Percentiles rank a stretch among this genome's conserved stretches.
Evolutionary conservation across 53 echinoderm and acorn worm genomes (phyloP).

Genomic region (Echinarachnius parma): DNA sequence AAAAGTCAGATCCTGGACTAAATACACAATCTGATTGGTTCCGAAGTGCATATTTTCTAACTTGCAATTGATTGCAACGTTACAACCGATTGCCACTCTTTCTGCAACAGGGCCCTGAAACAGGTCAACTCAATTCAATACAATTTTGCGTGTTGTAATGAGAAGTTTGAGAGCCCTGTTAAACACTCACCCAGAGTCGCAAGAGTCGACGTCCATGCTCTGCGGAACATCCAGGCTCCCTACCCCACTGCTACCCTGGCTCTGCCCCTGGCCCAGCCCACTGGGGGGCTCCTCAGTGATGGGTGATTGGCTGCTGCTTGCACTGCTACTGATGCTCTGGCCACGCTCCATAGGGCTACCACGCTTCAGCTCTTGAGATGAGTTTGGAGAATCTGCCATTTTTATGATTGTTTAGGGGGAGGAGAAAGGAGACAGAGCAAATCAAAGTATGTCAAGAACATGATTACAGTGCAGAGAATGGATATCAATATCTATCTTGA

Average conservation of each 20-base stretch:
- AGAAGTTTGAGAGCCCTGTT: neutral
- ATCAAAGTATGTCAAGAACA: too few species aligned
- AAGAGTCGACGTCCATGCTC: constrained; percentile 81
- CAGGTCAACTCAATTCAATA: too few species aligned
- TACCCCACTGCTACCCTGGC: constrained; percentile 44
- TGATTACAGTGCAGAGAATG: too few species aligned
- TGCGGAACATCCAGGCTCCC: constrained; percentile 75
- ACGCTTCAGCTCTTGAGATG: constrained; percentile 3
- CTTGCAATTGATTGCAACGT: too few species aligned
- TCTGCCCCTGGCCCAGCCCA: neutral
- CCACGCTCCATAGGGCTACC: constrained; percentile 19
- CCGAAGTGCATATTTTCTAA: too few species aligned
- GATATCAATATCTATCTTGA: too few species aligned
- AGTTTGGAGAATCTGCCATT: constrained; percentile 9
- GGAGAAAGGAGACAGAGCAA: neutral
- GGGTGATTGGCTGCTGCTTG: constrained; percentile 24
- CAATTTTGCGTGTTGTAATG: too few species aligned
- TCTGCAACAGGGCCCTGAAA: too few species aligned
- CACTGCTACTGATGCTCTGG: constrained; percentile 18
- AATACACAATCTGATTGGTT: too few species aligned
- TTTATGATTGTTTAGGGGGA: neutral
- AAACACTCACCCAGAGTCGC: constrained; percentile 66
- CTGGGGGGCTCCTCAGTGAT: constrained; percentile 21
- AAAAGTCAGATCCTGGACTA: too few species aligned
- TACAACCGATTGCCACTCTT: too few species aligned